These are phyloP conservation scores for Ophioninae sp. DNA, from an alignment of 2,888 invertebrate species.

Conservation along the genomic window DNA sequence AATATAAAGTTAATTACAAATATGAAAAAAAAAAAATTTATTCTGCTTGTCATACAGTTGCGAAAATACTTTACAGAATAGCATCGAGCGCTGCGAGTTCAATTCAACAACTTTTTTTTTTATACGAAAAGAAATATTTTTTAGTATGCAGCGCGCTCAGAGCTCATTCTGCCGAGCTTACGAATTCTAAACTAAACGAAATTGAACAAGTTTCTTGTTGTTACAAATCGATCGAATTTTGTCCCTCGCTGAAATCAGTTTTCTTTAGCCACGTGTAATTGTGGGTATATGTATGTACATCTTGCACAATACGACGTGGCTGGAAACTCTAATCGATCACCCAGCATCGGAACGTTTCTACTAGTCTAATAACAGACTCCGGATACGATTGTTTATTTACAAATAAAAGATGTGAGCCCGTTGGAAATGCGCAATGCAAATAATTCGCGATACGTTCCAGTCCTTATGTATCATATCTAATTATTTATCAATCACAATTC, in stretches of 20 bases:
- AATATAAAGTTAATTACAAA: not conserved
- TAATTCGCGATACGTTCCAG: slow-evolving; percentile 30
- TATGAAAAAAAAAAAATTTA: not conserved
- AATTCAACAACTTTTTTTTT: not conserved
- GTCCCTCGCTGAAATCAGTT: not conserved
- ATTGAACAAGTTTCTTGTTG: not conserved
- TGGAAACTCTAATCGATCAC: not conserved
- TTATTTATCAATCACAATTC: slow-evolving; percentile 48
- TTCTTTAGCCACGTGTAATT: not conserved
- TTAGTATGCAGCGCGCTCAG: not conserved
- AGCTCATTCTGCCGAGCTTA: not conserved
- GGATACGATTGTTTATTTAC: slow-evolving; percentile 4
- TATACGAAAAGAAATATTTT: not conserved
- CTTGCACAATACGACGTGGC: not conserved
- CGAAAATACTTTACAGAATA: not conserved
- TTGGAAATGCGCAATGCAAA: not conserved
- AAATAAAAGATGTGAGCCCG: slow-evolving; percentile 9
- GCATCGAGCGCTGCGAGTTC: not conserved
- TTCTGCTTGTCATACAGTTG: not conserved
- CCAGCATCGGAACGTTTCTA: not conserved
- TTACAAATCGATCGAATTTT: not conserved
- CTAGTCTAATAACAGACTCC: not conserved
- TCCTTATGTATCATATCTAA: not conserved
- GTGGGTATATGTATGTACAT: not conserved
- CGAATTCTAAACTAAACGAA: not conserved